Evolutionary conservation across 2,888 invertebrate species (phyloP).

Genomic region (Eurois occulta): DNA sequence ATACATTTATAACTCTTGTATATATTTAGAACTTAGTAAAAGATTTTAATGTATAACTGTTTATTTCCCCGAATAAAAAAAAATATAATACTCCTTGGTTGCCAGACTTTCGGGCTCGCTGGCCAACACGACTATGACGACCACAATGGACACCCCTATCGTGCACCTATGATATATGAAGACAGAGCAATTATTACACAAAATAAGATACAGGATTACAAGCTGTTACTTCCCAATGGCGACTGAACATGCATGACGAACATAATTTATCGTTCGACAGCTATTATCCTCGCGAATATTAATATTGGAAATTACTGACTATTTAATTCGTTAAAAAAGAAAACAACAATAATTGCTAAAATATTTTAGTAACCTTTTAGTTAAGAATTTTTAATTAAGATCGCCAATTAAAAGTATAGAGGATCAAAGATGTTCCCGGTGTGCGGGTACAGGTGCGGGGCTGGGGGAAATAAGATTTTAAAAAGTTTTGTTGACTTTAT

Average conservation of each 20-base stretch:
- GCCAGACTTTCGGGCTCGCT: not conserved
- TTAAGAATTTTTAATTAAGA: constrained; percentile 53
- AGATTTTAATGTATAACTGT: no score
- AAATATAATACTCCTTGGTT: not conserved
- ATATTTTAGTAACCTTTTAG: constrained; percentile 52
- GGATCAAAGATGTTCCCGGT: constrained; percentile 7
- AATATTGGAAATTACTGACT: constrained; percentile 46
- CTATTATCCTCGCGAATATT: constrained; percentile 46
- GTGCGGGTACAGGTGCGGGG: constrained; percentile 4
- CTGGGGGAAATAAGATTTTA: not conserved
- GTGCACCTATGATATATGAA: constrained; percentile 17
- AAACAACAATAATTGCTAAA: constrained; percentile 51
- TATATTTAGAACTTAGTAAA: no score
- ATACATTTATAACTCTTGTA: no score
- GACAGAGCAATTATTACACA: constrained; percentile 18
- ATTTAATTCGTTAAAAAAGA: constrained; percentile 50
- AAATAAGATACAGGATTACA: constrained; percentile 29
- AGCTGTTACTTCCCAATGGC: constrained; percentile 2
- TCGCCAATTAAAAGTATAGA: constrained; percentile 47
- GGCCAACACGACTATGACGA: constrained; percentile 11
- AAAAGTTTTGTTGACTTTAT: constrained; percentile 12
- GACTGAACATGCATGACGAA: constrained; percentile 20
- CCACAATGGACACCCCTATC: constrained; percentile 8
- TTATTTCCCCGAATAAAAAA: no score
- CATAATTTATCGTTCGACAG: constrained; percentile 35